A percentile compares a stretch with the other conserved stretches of the same genome.
These are phyloP conservation scores for Drosophila algonquin DNA, from an alignment of 2,888 invertebrate genomes.

Conservation along the genomic window DNA sequence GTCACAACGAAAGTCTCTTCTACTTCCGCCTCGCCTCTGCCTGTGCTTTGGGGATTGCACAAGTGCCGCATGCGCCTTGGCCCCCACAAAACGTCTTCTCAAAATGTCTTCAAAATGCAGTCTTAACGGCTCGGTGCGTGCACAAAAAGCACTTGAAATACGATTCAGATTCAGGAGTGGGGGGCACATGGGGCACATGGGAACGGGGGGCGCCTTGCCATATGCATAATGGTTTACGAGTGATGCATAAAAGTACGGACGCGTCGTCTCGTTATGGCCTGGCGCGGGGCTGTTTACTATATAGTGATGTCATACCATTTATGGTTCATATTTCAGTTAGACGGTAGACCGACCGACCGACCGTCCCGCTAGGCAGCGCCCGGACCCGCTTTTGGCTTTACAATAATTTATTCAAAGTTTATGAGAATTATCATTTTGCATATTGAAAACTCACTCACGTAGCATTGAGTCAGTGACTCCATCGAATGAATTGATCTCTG, in stretches of 20 bases:
- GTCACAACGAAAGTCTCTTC: constrained; percentile 18
- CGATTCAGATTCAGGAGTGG: constrained; percentile 62
- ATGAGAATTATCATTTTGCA: constrained; percentile 33
- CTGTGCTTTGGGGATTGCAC: constrained; percentile 12
- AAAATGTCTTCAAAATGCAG: constrained; percentile 54
- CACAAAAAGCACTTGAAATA: constrained; percentile 61
- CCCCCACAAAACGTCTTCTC: constrained; percentile 35
- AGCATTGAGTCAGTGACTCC: constrained; percentile 43
- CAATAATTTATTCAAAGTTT: constrained; percentile 26
- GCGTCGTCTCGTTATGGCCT: constrained; percentile 61
- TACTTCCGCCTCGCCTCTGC: constrained; percentile 59
- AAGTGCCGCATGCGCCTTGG: constrained; percentile 9
- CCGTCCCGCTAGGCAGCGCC: not conserved
- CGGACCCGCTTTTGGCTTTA: constrained; percentile 22
- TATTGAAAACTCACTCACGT: constrained; percentile 51
- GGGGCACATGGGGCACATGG: not conserved
- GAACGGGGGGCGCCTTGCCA: constrained; percentile 24
- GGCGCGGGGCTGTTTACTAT: constrained; percentile 46
- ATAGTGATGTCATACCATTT: constrained; percentile 78
- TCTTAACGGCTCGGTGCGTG: constrained; percentile 60
- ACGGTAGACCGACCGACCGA: constrained; percentile 30
- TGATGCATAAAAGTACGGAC: constrained; percentile 32
- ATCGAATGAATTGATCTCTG: constrained; percentile 13
- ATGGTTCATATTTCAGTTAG: constrained; percentile 79
- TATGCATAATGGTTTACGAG: constrained; percentile 44